These are phyloP conservation scores for Protosalanx chinensis DNA, from an alignment of 2,797 vertebrate genomes.

Conservation along the genomic window DNA sequence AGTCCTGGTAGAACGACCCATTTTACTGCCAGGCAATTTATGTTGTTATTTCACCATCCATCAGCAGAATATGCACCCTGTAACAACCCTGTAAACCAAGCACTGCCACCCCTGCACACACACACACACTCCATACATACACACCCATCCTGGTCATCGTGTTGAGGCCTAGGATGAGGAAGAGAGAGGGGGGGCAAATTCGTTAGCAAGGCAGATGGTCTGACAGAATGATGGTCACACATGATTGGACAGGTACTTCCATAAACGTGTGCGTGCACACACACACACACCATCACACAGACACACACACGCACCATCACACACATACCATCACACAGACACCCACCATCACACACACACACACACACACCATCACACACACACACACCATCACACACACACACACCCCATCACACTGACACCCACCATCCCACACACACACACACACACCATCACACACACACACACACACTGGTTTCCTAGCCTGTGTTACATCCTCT, in stretches of 20 bases:
- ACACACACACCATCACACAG: not conserved
- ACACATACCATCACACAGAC: not conserved
- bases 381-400: slow-evolving; percentile 4
- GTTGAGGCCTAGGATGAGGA: not conserved
- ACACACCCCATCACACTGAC: not conserved
- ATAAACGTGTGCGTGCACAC: not conserved
- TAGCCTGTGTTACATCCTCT: not conserved
- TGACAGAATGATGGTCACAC: slow-evolving; percentile 39
- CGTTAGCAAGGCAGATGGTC: slow-evolving; percentile 51
- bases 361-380: not conserved
- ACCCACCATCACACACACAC: not conserved
- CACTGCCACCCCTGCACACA: not conserved
- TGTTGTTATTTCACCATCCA: not conserved
- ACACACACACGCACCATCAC: slow-evolving; percentile 4
- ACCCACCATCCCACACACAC: not conserved
- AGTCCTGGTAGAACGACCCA: not conserved
- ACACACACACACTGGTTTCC: slow-evolving; percentile 5
- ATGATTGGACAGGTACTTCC: not conserved
- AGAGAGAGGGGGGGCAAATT: slow-evolving; percentile 6
- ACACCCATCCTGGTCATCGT: not conserved
- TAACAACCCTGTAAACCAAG: not conserved
- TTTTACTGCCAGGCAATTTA: not conserved
- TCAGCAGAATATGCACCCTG: not conserved
- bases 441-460: slow-evolving; percentile 3
- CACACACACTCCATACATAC: not conserved